A percentile compares a stretch with the other conserved stretches of the same genome.
phyloP scores from a whole-genome alignment of 2,888 invertebrate genomes.

The Halocaridina rubra region DNA sequence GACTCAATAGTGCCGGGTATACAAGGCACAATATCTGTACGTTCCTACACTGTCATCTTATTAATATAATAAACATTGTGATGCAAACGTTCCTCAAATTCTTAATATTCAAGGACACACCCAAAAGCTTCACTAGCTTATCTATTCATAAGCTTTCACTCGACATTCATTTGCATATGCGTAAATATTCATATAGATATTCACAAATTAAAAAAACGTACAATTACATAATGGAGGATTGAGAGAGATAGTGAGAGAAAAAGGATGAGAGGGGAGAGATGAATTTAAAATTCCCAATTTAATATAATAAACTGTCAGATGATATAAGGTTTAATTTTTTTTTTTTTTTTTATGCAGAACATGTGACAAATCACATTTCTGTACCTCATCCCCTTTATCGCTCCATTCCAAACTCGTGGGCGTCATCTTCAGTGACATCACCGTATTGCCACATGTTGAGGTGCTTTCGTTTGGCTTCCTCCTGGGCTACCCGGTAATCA shows the following conservation, averaged over 20 bases:
- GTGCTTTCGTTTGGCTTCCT: conserved; percentile 86
- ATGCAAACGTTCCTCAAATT: not conserved
- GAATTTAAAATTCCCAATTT: no score
- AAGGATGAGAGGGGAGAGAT: no score
- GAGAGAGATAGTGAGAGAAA: no score
- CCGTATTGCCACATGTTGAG: conserved; percentile 97
- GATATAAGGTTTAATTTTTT: no score
- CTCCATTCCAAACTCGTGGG: conserved; percentile 76
- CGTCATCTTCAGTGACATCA: conserved; percentile 96
- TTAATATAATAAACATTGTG: not conserved
- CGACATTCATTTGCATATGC: not conserved
- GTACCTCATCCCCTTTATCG: conserved; percentile 39
- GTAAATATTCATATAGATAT: not conserved
- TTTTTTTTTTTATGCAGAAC: no score
- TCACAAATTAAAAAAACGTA: no score
- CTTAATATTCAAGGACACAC: not conserved
- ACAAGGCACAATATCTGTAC: not conserved
- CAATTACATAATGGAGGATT: no score
- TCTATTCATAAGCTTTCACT: not conserved
- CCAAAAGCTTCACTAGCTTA: not conserved
- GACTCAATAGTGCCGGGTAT: not conserved
- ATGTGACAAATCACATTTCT: no score
- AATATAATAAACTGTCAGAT: no score
- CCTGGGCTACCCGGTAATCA: conserved; percentile 88
- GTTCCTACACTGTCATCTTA: no score